Base-by-base conservation (phyloP, 2,113 vertebrate genomes). In the Delphinapterus leucas region DNA sequence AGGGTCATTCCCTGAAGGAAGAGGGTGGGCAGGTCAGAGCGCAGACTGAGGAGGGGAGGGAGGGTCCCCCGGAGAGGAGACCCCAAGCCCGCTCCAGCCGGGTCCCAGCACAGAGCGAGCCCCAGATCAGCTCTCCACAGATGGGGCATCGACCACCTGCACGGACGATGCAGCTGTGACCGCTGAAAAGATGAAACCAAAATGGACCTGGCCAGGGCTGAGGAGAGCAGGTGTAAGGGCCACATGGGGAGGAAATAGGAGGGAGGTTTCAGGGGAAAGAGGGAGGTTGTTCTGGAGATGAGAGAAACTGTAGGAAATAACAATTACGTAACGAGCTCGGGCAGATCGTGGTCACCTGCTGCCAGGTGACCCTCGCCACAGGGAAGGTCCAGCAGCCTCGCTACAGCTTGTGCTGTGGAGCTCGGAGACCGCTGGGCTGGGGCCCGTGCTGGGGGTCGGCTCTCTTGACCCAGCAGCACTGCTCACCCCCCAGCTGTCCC, bases 291-390 rank as follows among this genome's bases (percentile, higher is more conserved):
- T 41, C n/a, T 23, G 15, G 65, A 63, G 21, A 12, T 26, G 68
- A 65, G 49, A 11, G 12, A 18, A 41, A 8, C 1, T 0, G 11
- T 2, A 25, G 13, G 14, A 14, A 26, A 36, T 25, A 18, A 41
- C 47, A 26, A 5, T 3, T 8, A 6, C 1, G 0, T 4, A 6
- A 1, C 0, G 5, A 36, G 38, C 2, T 20, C 4, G 2, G 11
- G 73, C 20, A 10, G n/a, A 7, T 2, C 0, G 10, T 5, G 38
- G 36, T 33, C 25, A 4, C 25, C 8, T 2, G 13, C 41, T 4
- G 21, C 44, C 5, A 31, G 47, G 41, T 2, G 2, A n/a, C 13
- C 58, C 36, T 6, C 25, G 5, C 47, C 3, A 6, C n/a, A 15
- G 53, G 60, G 18, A 53, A 49, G 74, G 67, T 38, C 44, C 44